Evolutionary conservation across 2,888 invertebrate genomes (phyloP), one percentile per base, ranked within the genome.

Genomic region (Neria commutata): DNA sequence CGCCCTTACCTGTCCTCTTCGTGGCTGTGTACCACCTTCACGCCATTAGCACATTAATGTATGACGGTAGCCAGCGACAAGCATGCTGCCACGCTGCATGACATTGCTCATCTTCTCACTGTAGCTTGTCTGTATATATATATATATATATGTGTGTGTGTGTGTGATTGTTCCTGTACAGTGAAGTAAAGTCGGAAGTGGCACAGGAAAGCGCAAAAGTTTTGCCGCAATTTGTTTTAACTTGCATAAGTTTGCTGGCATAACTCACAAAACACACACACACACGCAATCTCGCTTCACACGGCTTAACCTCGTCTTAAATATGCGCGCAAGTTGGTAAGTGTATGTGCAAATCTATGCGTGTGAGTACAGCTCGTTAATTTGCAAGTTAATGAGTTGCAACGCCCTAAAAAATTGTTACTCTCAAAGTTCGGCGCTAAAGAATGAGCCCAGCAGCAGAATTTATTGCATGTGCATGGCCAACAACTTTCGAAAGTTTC

Each of bases 321-420:
- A 17, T 58, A 47, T 58, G 33, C 21, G n/a, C n/a, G 53, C 42
- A 34, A 58, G 37, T 58, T 48, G 25, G 46, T 52, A 25, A 23
- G 23, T 19, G 37, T 47, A 14, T 45, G 40, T 10, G 40, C 45
- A 29, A 49, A 21, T 42, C 14, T 54, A 16, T 54, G 17, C 23
- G 16, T 25, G 29, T 19, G 14, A 17, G 37, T 10, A 6, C 2
- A 3, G 11, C 25, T 50, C 50, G 37, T 50, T 50, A 50, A 29
- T 50, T 34, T 23, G 10, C 33, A 50, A 50, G 50, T 50, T 50
- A 50, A 50, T 50, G 50, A 37, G 37, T 50, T 29, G 50, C 34
- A 50, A 34, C 50, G 34, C 34, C 23, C 34, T 17, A 50, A 37
- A 50, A 6, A n/a, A n/a, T 11, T 6, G 10, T 4, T 47, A n/a